Evolutionary conservation across 2,113 vertebrate species (phyloP).

Genomic region (Calyptommatus sinebrachiatus): DNA sequence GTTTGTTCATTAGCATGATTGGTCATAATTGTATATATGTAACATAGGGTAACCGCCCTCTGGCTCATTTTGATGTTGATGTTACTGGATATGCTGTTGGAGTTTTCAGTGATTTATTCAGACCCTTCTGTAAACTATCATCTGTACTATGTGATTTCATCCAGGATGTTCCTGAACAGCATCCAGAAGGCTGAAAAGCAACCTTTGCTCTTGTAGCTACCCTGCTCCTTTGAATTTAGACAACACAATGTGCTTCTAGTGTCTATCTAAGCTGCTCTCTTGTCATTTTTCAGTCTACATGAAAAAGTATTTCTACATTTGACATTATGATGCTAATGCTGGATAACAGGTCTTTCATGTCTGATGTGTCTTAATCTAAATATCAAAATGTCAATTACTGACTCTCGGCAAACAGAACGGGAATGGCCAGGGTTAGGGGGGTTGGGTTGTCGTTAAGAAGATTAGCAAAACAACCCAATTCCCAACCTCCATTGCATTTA

Average conservation of each 20-base stretch:
- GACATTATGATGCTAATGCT: not conserved
- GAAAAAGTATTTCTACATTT: not conserved
- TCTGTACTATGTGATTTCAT: too few relatives aligned
- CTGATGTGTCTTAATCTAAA: not conserved
- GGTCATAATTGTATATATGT: too few relatives aligned
- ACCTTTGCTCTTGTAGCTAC: too few relatives aligned
- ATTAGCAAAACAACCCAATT: not conserved
- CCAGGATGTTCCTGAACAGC: too few relatives aligned
- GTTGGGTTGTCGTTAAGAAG: not conserved
- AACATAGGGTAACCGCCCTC: too few relatives aligned
- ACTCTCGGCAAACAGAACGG: not conserved
- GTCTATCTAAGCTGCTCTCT: not conserved
- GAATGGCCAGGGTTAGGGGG: not conserved
- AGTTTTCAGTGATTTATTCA: too few relatives aligned
- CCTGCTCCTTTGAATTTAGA: too few relatives aligned
- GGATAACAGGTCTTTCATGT: conserved; percentile 8
- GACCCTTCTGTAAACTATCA: too few relatives aligned
- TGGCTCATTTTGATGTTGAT: too few relatives aligned
- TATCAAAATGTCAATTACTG: conserved; percentile 6
- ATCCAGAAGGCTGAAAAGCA: too few relatives aligned
- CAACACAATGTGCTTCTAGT: not conserved
- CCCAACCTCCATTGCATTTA: conserved; percentile 17
- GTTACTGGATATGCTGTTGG: too few relatives aligned
- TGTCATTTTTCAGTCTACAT: not conserved
- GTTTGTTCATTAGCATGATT: too few relatives aligned